These are phyloP conservation scores for Ecliptopera silaceata DNA, from an alignment of 2,888 invertebrate genomes.

Conservation along the genomic window DNA sequence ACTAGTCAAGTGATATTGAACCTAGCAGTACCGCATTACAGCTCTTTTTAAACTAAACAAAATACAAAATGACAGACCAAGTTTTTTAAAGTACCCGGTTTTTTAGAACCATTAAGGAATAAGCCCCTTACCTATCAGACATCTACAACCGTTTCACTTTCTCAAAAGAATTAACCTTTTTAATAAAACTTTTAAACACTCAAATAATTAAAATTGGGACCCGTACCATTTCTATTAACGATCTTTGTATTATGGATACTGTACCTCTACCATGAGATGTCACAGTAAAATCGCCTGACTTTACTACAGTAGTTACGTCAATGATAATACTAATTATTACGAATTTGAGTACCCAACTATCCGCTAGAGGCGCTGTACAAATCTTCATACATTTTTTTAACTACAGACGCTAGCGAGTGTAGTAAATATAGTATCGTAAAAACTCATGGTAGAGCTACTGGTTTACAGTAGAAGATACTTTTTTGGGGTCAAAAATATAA, in stretches of 20 bases:
- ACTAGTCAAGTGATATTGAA: neutral
- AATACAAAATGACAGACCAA: neutral
- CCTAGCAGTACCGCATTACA: neutral
- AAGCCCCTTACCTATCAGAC: conserved; percentile 29
- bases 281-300: no score
- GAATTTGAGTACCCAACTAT: no score
- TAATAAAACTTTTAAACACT: conserved; percentile 29
- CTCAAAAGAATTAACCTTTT: conserved; percentile 20
- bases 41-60: neutral
- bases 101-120: conserved; percentile 20
- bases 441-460: no score
- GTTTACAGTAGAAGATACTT: no score
- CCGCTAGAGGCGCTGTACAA: no score
- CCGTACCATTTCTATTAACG: conserved; percentile 33
- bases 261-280: no score
- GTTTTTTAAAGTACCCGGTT: conserved; percentile 5
- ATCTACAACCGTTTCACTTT: conserved; percentile 26
- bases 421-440: no score
- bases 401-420: no score
- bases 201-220: conserved; percentile 36
- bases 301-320: no score
- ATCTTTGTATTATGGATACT: neutral
- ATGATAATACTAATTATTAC: no score
- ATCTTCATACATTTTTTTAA: no score
- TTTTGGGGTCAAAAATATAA: no score